Percentiles rank a stretch among this genome's conserved stretches.
phyloP scores from a whole-genome alignment of 1,140 invertebrate species.

The Nixonia krombeini region DNA sequence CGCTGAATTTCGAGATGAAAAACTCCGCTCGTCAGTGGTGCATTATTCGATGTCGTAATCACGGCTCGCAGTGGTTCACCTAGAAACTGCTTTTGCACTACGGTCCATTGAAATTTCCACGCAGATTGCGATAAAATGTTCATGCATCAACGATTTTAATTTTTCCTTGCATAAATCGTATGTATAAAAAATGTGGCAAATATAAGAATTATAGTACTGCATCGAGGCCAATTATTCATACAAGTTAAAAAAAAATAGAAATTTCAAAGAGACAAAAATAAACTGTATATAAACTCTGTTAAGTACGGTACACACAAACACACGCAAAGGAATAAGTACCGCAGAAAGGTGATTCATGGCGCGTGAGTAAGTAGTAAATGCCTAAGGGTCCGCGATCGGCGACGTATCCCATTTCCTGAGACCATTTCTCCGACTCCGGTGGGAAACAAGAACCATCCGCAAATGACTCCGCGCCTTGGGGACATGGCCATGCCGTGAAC shows the following conservation, averaged over 20 bases:
- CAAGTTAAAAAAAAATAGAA: too few relatives aligned
- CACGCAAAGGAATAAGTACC: conserved; percentile 65
- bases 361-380: conserved; percentile 67
- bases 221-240: too few relatives aligned
- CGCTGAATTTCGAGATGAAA: conserved; percentile 60
- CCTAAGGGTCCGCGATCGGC: conserved; percentile 62
- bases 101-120: too few relatives aligned
- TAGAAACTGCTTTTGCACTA: too few relatives aligned
- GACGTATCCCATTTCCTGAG: conserved; percentile 66
- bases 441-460: conserved; percentile 69
- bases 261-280: too few relatives aligned
- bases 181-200: too few relatives aligned
- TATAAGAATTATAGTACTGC: too few relatives aligned
- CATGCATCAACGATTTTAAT: too few relatives aligned
- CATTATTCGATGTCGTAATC: conserved; percentile 58
- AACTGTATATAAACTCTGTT: too few relatives aligned
- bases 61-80: conserved; percentile 69
- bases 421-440: conserved; percentile 53
- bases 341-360: conserved; percentile 68
- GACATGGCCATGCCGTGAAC: conserved; percentile 70
- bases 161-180: too few relatives aligned
- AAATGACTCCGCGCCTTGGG: conserved; percentile 61
- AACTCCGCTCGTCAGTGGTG: conserved; percentile 59
- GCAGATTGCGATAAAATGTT: too few relatives aligned
- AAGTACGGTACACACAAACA: too few relatives aligned